Conservation (phyloP, 2,797 vertebrate species). For the Hypotaenidia okinawae region DNA sequence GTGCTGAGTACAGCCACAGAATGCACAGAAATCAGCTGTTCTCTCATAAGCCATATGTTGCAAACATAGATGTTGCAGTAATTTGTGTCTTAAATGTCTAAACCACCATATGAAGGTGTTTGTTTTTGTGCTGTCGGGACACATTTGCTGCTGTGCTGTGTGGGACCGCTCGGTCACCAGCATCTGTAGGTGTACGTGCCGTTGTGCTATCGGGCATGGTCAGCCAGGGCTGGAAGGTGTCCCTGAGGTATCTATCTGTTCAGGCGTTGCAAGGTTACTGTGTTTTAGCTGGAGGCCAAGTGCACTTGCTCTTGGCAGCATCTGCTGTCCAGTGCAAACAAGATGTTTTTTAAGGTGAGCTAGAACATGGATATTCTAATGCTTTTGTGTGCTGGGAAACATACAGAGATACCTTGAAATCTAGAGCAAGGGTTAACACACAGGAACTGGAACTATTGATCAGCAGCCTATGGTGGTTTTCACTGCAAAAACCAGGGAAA, state of each 20-base stretch:
- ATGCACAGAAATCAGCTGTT: neutral
- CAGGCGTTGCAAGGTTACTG: too few species aligned
- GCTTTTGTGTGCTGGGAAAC: neutral
- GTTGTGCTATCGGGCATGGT: too few species aligned
- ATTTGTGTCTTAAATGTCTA: neutral
- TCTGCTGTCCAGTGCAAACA: too few species aligned
- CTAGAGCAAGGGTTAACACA: neutral
- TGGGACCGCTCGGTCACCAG: neutral
- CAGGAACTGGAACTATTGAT: neutral
- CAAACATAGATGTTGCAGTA: neutral
- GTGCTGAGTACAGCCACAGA: neutral
- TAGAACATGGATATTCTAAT: neutral
- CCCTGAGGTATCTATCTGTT: neutral
- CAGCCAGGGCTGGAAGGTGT: neutral
- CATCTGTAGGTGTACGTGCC: fast-evolving
- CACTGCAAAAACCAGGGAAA: neutral
- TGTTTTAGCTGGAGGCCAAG: neutral
- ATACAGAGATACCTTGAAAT: neutral
- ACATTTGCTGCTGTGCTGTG: fast-evolving
- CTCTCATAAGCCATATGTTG: neutral
- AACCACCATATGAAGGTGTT: neutral
- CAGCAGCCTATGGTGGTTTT: neutral
- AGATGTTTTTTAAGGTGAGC: neutral
- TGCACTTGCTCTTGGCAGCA: neutral
- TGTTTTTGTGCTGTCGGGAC: too few species aligned